phyloP scores from a whole-genome alignment of 2,113 vertebrate genomes.

The Erinaceus europaeus region DNA sequence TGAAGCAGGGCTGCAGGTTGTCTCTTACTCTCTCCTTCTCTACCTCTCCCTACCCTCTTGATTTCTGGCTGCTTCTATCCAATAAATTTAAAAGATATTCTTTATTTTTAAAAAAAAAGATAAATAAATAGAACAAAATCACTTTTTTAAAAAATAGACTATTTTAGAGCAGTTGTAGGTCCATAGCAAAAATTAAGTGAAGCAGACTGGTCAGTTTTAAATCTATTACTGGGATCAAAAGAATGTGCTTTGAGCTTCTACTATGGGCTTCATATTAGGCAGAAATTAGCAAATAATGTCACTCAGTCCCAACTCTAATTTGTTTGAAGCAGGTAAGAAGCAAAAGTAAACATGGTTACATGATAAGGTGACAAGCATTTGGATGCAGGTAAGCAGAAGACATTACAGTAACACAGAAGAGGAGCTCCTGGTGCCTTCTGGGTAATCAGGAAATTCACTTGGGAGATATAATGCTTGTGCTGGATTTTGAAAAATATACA shows the following conservation, averaged over 20 bases:
- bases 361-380: not conserved
- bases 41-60: too few species aligned
- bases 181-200: not conserved
- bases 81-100: too few species aligned
- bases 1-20: too few species aligned
- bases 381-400: not conserved
- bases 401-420: not conserved
- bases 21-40: too few species aligned
- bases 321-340: not conserved
- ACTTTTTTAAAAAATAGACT: not conserved
- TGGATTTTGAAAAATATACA: not conserved
- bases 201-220: slow-evolving; percentile 9
- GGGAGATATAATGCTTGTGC: not conserved
- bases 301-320: not conserved
- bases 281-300: not conserved
- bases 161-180: not conserved
- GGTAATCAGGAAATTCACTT: not conserved
- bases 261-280: not conserved
- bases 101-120: too few species aligned
- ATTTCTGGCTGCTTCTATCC: too few species aligned
- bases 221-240: slow-evolving; percentile 4
- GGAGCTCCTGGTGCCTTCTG: not conserved
- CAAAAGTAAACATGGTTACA: not conserved
- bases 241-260: not conserved
- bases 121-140: too few species aligned